Conservation (phyloP, 2,113 vertebrate species). For the Xyliphius kryptos region DNA sequence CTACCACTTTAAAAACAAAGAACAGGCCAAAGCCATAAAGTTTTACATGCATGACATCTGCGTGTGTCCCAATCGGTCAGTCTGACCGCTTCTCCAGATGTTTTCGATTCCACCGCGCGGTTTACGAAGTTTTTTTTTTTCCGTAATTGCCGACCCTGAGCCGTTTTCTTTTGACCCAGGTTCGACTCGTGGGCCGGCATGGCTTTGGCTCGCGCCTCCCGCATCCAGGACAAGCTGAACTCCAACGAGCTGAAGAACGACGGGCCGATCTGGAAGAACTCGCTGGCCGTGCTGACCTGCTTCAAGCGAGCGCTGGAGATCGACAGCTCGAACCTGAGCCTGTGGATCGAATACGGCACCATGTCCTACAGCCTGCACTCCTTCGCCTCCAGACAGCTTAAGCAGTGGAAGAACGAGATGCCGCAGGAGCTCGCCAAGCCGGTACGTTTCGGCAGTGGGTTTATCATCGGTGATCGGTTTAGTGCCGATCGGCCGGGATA, state of each 20-base stretch:
- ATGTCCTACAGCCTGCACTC: constrained; percentile 86
- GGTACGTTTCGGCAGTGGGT: constrained; percentile 46
- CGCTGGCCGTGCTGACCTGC: constrained; percentile 83
- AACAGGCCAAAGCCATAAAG: constrained; percentile 96
- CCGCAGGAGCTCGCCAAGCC: constrained; percentile 82
- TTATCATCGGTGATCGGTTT: background rate
- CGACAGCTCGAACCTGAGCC: constrained; percentile 83
- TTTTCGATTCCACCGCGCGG: too few relatives aligned
- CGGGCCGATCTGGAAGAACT: constrained; percentile 92
- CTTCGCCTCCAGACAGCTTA: constrained; percentile 89
- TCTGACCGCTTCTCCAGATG: too few relatives aligned
- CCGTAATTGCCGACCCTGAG: background rate
- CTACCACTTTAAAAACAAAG: constrained; percentile 99
- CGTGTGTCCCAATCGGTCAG: constrained; percentile 86
- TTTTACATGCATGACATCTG: constrained; percentile 98
- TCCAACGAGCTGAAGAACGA: constrained; percentile 95
- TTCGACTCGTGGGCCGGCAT: constrained; percentile 99
- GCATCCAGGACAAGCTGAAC: constrained; percentile 96
- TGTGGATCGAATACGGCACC: constrained; percentile 97
- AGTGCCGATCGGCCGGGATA: too few relatives aligned
- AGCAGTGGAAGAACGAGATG: constrained; percentile 83
- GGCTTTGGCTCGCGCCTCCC: constrained; percentile 90
- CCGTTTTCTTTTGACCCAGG: constrained; percentile 52
- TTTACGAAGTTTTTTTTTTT: background rate
- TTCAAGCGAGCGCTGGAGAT: constrained; percentile 92